Base-by-base conservation (phyloP, 2,888 invertebrate species). In the Eupithecia tripunctaria region DNA sequence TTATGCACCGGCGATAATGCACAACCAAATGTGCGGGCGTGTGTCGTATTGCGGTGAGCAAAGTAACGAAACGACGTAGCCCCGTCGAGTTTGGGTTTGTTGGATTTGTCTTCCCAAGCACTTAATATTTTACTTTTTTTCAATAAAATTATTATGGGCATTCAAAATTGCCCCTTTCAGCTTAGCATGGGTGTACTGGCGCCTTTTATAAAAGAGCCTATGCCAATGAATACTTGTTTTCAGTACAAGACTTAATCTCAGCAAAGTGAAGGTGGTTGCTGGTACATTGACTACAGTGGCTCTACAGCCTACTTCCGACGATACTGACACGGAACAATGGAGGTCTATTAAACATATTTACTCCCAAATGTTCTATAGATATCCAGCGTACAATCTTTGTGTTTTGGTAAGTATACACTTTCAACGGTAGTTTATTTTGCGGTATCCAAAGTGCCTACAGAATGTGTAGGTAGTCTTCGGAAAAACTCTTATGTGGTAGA, bases 381-480 rank as follows among this genome's bases (percentile, higher is more conserved):
- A 86, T 75, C 91, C 91, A 2, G 85, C 87, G 12, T 88, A 82
- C 71, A 85, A 88, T 75, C 82, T 91, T 63, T 89, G 86, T 14
- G 62, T 91, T 75, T 68, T 88, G 83, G 91, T 91, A 78, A 86
- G 84, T 67, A 25, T 5, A 25, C 12, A 5, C 0, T 21, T 56
- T 4, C 15, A 6, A 18, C 6, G 41, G 38, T 12, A 38, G n/a
- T n/a, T n/a, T 47, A n/a, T 8, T 47, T 47, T 47, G n/a, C 6
- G n/a, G 47, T 47, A 8, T n/a, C 10, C 51, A 51, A 51, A 21
- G 10, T 51, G 51, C 21, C 7, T 43, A 2, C 0, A 1, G 21
- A 51, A 51, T 21, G 51, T 51, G 10, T 10, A 43, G 43, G n/a
- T 43, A 43, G 41, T 15, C 41, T 1, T 18, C 3, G 38, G 38